A percentile compares a stretch with the other conserved stretches of the same genome.
These are phyloP conservation scores for Elachura formosa DNA, from an alignment of 2,113 vertebrate genomes.

Conservation along the genomic window DNA sequence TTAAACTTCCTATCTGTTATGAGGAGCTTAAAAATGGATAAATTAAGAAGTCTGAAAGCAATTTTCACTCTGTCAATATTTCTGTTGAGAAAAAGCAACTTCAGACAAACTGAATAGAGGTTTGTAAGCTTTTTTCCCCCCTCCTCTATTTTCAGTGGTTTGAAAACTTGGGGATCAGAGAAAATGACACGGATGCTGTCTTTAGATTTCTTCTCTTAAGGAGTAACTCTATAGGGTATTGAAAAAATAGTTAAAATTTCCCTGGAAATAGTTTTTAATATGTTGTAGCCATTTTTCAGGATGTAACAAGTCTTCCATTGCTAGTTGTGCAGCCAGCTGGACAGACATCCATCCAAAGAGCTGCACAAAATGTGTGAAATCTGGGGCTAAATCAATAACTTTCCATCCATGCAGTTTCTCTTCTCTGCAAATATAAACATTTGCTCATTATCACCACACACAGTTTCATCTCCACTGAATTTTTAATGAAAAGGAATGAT, in stretches of 20 bases:
- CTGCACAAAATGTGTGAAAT: conserved; percentile 1
- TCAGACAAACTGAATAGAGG: not conserved
- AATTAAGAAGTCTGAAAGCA: not conserved
- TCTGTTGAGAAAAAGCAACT: not conserved
- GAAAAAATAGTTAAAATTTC: not conserved
- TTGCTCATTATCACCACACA: conserved; percentile 69
- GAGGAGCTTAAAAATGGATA: not conserved
- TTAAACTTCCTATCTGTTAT: not conserved
- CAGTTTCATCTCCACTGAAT: conserved; percentile 72
- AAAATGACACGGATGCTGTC: not conserved
- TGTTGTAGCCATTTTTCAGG: not conserved
- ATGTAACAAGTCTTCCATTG: not conserved
- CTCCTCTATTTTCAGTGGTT: not conserved
- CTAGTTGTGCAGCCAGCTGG: conserved; percentile 30
- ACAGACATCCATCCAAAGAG: conserved; percentile 24
- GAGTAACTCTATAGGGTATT: not conserved
- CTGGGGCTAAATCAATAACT: conserved; percentile 58
- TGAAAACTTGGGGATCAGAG: not conserved
- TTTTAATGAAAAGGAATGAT: conserved; percentile 71
- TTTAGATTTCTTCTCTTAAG: not conserved
- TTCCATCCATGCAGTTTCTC: conserved; percentile 57
- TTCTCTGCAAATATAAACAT: conserved; percentile 72
- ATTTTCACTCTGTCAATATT: not conserved
- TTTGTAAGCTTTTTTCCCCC: not conserved
- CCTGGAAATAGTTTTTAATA: not conserved